Conservation (phyloP, 2,113 vertebrate genomes). For the Nestor notabilis region DNA sequence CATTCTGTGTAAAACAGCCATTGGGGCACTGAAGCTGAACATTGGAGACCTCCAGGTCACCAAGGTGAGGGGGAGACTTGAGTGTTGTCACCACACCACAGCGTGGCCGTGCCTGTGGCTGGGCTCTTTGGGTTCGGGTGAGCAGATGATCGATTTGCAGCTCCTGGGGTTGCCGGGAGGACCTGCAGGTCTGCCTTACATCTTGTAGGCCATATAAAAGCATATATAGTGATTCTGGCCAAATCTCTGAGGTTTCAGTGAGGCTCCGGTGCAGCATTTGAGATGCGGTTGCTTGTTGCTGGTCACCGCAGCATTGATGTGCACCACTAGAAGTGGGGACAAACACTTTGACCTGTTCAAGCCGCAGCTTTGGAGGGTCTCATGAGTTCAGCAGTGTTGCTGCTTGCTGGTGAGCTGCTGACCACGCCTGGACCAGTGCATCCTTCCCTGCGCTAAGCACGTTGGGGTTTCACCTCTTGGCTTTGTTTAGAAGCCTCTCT, state of each 20-base stretch:
- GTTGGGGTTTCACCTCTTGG: background rate
- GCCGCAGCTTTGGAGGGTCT: background rate
- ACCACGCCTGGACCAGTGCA: fast-evolving
- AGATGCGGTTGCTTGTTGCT: background rate
- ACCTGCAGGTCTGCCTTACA: fast-evolving
- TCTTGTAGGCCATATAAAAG: fast-evolving
- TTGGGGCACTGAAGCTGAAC: conserved; percentile 93
- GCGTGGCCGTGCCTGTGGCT: fast-evolving
- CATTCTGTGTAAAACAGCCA: conserved; percentile 93
- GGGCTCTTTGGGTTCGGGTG: too few relatives aligned
- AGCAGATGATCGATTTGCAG: background rate
- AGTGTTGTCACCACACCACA: fast-evolving
- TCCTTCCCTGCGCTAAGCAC: fast-evolving
- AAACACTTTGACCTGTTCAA: fast-evolving
- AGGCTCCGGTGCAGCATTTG: background rate
- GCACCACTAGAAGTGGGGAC: too few relatives aligned
- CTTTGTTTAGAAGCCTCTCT: background rate
- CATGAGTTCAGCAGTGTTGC: fast-evolving
- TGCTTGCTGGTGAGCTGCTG: background rate
- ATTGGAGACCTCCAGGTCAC: conserved; percentile 94
- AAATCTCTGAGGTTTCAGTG: fast-evolving
- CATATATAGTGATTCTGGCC: fast-evolving
- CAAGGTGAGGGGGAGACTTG: conserved; percentile 78
- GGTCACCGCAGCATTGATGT: background rate
- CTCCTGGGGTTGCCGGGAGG: background rate